Evolutionary conservation across 2,888 invertebrate genomes (phyloP).

Genomic region (Lasioglossum vierecki): DNA sequence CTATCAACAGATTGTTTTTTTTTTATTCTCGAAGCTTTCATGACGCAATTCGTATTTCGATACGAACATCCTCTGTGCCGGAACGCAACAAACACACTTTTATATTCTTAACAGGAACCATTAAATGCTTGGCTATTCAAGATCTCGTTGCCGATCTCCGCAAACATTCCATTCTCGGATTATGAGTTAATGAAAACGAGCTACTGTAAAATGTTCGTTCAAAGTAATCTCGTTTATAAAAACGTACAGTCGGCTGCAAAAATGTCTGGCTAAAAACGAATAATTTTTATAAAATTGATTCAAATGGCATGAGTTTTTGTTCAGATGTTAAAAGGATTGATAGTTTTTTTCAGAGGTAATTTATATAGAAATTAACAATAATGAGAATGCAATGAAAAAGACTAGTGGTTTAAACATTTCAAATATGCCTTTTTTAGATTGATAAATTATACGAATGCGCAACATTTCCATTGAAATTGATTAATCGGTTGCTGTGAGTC

Average conservation of each 20-base stretch:
- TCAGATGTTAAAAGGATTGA: too few relatives aligned
- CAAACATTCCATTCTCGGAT: background rate
- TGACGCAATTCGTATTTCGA: background rate
- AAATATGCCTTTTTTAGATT: too few relatives aligned
- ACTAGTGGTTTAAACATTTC: too few relatives aligned
- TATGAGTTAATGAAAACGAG: background rate
- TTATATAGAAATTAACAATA: too few relatives aligned
- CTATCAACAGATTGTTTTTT: background rate
- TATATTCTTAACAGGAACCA: background rate
- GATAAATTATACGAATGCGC: too few relatives aligned
- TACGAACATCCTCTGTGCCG: background rate
- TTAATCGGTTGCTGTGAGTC: too few relatives aligned
- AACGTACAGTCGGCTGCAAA: background rate
- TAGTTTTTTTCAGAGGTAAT: too few relatives aligned
- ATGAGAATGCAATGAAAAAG: too few relatives aligned
- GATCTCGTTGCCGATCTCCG: background rate
- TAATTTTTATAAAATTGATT: too few relatives aligned
- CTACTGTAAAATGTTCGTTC: background rate
- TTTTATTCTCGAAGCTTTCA: background rate
- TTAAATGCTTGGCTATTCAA: background rate
- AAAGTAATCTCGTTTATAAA: background rate
- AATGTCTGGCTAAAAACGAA: too few relatives aligned
- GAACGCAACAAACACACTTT: background rate
- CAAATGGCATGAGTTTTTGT: too few relatives aligned
- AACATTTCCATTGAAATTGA: too few relatives aligned